Evolutionary conservation across 1,140 invertebrate species (phyloP), one percentile per base, ranked within the genome.

Genomic region (Drosophila oshimai): DNA sequence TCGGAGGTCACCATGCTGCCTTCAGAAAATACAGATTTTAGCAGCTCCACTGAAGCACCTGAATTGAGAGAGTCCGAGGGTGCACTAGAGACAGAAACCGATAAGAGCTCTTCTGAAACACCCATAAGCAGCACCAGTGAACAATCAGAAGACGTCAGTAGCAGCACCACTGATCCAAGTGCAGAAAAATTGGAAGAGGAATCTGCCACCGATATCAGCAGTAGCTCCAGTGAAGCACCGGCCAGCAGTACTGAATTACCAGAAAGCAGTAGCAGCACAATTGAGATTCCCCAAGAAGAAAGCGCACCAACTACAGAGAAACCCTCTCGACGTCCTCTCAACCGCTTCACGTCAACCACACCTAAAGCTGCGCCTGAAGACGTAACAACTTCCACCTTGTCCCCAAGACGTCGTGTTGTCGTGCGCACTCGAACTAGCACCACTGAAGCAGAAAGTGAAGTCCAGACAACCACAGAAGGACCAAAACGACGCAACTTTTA

Each of bases 381-480:
- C 3, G 46, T 28, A 37, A n/a, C 54, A 12, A 79, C 36, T 0
- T 39, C 51, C 0, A 44, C 34, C 1, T 9, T 9, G 9, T 4
- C 18, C 4, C 20, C 42, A 5, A 67, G 15, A 12, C 34, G 60
- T 6, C 62, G 60, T 0, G 34, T 50, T 20, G 22, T 65, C 3
- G 24, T 67, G 4, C 26, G 62, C 1, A 65, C 42, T 1, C 50
- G 34, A 12, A 36, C 45, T 0, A 67, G 34, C n/a, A 65, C 58
- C 6, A 37, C 24, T n/a, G 58, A 42, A 4, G n/a, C 10, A 18
- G 18, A 12, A 9, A 62, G 18, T 28, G 17, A 18, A 13, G 46
- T 2, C 4, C 9, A 34, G 3, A 24, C 34, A 34, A 24, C 36
- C 34, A 33, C 68, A 0, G 55, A 61, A 22, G 15, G 5, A 7